phyloP scores from a whole-genome alignment of 2,888 invertebrate species.

The Synergus gifuensis region DNA sequence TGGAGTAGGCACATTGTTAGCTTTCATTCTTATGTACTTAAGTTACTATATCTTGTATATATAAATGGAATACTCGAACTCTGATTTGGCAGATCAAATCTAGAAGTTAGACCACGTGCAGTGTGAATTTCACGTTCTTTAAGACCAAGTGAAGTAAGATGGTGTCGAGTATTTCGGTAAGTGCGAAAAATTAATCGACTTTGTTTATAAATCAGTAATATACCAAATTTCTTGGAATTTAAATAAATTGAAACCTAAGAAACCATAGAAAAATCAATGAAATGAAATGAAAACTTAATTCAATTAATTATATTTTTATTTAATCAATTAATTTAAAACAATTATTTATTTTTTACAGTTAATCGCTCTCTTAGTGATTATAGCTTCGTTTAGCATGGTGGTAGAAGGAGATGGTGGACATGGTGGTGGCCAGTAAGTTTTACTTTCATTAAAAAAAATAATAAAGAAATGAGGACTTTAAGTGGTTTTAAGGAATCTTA shows the following conservation, averaged over 20 bases:
- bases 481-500: no score
- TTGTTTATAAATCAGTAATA: neutral
- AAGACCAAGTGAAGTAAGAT: neutral
- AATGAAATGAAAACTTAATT: no score
- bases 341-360: conserved; percentile 13
- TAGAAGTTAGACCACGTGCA: neutral
- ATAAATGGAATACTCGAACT: conserved; percentile 37
- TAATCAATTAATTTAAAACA: neutral
- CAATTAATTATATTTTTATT: no score
- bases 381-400: neutral
- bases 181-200: neutral
- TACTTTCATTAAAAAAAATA: neutral
- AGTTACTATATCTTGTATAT: conserved; percentile 10
- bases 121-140: neutral
- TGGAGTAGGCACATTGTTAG: conserved; percentile 5
- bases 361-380: neutral
- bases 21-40: conserved; percentile 33
- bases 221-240: no score
- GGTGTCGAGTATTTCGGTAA: conserved; percentile 15
- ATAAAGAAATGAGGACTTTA: neutral
- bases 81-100: conserved; percentile 19
- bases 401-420: conserved; percentile 22
- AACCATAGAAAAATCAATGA: neutral
- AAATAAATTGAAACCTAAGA: neutral
- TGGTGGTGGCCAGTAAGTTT: conserved; percentile 21